Conservation (phyloP, 92 coral and sea anemone genomes). For the Siderastrea radians region DNA sequence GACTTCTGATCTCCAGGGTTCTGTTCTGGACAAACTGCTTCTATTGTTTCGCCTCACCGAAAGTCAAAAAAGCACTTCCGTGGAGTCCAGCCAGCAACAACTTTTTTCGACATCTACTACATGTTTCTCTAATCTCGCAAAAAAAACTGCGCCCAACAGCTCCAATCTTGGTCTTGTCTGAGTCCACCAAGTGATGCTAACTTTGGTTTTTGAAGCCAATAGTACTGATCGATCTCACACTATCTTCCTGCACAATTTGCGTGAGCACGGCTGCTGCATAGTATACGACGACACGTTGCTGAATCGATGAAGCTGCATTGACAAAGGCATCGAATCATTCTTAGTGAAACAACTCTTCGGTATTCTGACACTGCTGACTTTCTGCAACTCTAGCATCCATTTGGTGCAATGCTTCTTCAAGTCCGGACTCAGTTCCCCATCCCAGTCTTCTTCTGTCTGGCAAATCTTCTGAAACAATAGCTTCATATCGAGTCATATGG, state of each 20-base stretch:
- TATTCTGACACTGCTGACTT: conserved; percentile 37
- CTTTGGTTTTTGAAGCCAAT: conserved; percentile 61
- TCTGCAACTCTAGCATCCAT: conserved; percentile 26
- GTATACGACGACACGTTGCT: conserved; percentile 43
- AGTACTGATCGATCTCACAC: conserved; percentile 28
- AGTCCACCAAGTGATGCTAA: conserved; percentile 58
- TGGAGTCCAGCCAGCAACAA: conserved; percentile 67
- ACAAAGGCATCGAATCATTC: background rate
- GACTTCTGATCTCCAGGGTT: conserved; percentile 59
- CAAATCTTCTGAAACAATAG: conserved; percentile 60
- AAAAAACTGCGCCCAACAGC: conserved; percentile 47
- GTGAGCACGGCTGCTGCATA: conserved; percentile 58
- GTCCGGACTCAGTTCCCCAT: background rate
- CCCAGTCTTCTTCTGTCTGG: conserved; percentile 55
- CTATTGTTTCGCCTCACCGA: conserved; percentile 53
- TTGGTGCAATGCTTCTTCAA: background rate
- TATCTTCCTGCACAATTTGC: conserved; percentile 35
- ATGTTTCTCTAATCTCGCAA: conserved; percentile 43
- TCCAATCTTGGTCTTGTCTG: conserved; percentile 70
- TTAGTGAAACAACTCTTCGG: conserved; percentile 25
- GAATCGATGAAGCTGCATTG: conserved; percentile 34
- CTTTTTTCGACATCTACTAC: conserved; percentile 34
- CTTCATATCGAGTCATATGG: conserved; percentile 43
- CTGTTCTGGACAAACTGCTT: conserved; percentile 65
- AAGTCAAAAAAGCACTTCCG: conserved; percentile 52